Base-by-base conservation (phyloP, 2,797 vertebrate species). In the Ficedula albicollis region DNA sequence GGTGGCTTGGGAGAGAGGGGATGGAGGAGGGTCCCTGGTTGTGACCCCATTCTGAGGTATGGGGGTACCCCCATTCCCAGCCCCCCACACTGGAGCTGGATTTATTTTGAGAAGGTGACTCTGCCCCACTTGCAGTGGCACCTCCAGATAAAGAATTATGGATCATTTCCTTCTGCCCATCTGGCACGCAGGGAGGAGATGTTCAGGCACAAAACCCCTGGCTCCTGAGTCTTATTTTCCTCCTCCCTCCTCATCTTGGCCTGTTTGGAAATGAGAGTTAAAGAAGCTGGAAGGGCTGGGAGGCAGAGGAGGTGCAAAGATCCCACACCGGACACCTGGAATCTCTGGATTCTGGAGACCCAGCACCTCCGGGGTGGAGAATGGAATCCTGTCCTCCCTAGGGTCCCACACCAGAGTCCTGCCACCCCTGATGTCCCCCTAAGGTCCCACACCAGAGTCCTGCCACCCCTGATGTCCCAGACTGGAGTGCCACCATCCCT, bases 101-200 rank as follows among this genome's bases (percentile, higher is more conserved):
- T 66, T 54, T 72, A 59, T 55, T 59, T 6, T 54, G 54, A 8
- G 13, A 86, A 75, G 78, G 76, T 66, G 96, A 68, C 70, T 55
- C 67, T 79, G 75, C 32, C 2, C 13, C 60, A 14, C 90, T 16
- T 20, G 20, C 43, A 44, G 4, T 72, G 29, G 3, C 11, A 15
- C 93, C 89, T 95, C 92, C 96, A 97, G 95, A 96, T 96, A 93
- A 98, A 96, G 96, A 97, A 96, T 98, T 94, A 96, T 20, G 58
- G 94, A 88, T 95, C 54, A 94, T 97, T 97, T 98, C 92, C 94
- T 85, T 91, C 96, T 56, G 94, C 96, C 97, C 98, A 97, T 98
- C 98, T 98, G 98, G 96, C 34, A 49, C 3, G 0, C 69, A 17
- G 38, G 84, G 92, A 96, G 95, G 97, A 97, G 97, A 87, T 94